Evolutionary conservation across 2,113 vertebrate species (phyloP).

Genomic region (Cromileptes altivelis): DNA sequence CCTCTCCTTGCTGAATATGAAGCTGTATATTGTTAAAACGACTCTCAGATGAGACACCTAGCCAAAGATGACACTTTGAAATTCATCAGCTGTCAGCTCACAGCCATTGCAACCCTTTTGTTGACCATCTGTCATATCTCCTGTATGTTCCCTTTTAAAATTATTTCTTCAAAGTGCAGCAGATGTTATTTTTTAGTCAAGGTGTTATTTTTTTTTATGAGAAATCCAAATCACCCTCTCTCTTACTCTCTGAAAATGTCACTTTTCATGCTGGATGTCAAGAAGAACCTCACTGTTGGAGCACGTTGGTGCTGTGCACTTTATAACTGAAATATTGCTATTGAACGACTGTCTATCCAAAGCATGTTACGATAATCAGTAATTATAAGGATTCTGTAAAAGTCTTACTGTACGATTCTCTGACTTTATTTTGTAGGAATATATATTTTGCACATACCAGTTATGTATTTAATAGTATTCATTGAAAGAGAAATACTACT

Average conservation of each 20-base stretch:
- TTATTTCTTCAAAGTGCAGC: not conserved
- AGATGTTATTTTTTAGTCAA: not conserved
- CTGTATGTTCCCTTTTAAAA: constrained; percentile 4
- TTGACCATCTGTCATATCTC: constrained; percentile 32
- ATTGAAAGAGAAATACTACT: constrained; percentile 19
- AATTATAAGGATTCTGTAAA: not conserved
- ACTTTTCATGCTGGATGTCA: constrained; percentile 3
- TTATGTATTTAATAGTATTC: constrained; percentile 43
- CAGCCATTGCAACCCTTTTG: constrained; percentile 17
- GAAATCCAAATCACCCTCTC: not conserved
- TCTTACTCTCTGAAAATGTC: not conserved
- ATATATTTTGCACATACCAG: not conserved
- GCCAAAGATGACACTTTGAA: constrained; percentile 12
- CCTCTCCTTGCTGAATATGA: not conserved
- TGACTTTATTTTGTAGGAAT: constrained; percentile 9
- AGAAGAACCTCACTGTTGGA: not conserved
- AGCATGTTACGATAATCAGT: constrained; percentile 34
- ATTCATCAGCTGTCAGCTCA: constrained; percentile 18
- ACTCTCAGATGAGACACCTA: not conserved
- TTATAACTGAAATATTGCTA: not conserved
- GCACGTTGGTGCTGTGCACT: not conserved
- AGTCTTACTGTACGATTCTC: not conserved
- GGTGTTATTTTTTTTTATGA: not conserved
- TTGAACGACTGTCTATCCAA: not conserved
- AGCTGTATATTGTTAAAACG: not conserved